Evolutionary conservation across 2,113 vertebrate species (phyloP).

Genomic region (Bufo bufo): DNA sequence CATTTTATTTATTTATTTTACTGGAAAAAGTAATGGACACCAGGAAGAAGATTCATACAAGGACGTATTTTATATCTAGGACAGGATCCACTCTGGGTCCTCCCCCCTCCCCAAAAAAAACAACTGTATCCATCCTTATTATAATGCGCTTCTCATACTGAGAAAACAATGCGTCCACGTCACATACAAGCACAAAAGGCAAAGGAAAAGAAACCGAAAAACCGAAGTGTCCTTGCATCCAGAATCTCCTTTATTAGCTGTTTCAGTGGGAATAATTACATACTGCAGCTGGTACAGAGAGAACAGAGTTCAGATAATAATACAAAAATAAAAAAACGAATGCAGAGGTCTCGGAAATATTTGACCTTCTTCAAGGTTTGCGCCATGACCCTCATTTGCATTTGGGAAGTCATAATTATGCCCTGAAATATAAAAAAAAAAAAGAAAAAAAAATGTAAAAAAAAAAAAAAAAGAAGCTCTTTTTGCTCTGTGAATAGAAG

Average conservation of each 20-base stretch:
- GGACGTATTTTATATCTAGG: not conserved
- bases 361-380: slow-evolving; percentile 45
- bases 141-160: not conserved
- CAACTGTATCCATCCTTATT: not conserved
- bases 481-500: slow-evolving; percentile 63
- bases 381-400: slow-evolving; percentile 43
- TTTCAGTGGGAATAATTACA: slow-evolving; percentile 53
- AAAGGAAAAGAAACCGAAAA: not conserved
- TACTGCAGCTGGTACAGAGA: slow-evolving; percentile 32
- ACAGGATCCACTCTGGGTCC: not conserved
- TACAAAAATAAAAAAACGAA: slow-evolving; percentile 23
- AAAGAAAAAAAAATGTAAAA: not conserved
- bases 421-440: not conserved
- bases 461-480: too few species aligned
- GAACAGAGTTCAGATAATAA: slow-evolving; percentile 34
- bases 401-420: slow-evolving; percentile 40
- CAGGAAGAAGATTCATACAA: not conserved
- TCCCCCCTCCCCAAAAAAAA: not conserved
- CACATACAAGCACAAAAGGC: slow-evolving; percentile 18
- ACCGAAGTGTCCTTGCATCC: slow-evolving; percentile 39
- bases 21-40: not conserved
- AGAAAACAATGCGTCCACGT: not conserved
- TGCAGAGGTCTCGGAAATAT: slow-evolving; percentile 25
- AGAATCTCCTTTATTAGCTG: slow-evolving; percentile 48
- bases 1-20: not conserved